Percentiles rank a stretch among this genome's conserved stretches.
Conservation (phyloP, 2,797 vertebrate genomes). For the Hafferia zeledoni region DNA sequence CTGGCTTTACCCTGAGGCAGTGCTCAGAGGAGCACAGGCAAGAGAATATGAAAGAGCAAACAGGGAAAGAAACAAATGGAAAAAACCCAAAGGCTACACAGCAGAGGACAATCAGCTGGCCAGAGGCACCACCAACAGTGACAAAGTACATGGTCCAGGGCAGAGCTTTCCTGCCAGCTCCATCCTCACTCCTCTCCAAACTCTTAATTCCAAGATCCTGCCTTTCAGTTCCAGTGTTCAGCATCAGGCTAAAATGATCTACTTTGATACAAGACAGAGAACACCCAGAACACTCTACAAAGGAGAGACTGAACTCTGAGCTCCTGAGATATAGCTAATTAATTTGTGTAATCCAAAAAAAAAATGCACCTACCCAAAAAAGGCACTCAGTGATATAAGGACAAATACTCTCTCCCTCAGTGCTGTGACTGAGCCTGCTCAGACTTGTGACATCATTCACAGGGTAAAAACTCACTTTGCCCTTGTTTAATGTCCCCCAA, state of each 20-base stretch:
- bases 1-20: not conserved
- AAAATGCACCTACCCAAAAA: not conserved
- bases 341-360: not conserved
- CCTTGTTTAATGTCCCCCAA: not conserved
- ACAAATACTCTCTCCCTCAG: not conserved
- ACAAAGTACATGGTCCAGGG: accelerated
- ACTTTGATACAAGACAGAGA: not conserved
- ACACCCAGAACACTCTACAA: not conserved
- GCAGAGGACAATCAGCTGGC: not conserved
- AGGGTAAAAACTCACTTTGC: not conserved
- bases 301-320: not conserved
- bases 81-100: not conserved
- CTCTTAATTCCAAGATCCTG: not conserved
- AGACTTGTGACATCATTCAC: accelerated
- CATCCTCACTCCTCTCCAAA: not conserved
- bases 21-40: not conserved
- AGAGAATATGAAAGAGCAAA: not conserved
- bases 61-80: not conserved
- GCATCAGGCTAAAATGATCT: not conserved
- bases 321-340: not conserved
- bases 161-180: not conserved
- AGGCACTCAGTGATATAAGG: not conserved
- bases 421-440: not conserved
- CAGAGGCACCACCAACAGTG: not conserved
- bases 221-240: not conserved